A percentile compares a stretch with the other conserved stretches of the same genome.
phyloP scores from a whole-genome alignment of 2,888 invertebrate species.

The Drosophila algonquin region DNA sequence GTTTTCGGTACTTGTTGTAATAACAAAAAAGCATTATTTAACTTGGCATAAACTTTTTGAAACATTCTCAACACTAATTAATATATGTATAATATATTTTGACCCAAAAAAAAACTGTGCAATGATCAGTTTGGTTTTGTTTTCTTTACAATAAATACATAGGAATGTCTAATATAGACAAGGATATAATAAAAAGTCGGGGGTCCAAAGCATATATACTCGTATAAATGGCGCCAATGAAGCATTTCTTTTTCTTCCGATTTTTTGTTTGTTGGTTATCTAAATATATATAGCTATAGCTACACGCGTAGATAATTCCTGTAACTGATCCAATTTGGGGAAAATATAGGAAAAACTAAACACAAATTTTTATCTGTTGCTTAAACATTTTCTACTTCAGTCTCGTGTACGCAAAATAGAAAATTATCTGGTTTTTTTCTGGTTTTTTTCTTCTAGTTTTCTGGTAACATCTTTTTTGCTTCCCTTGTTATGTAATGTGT shows the following conservation, averaged over 20 bases:
- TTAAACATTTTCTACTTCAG: slow-evolving; percentile 62
- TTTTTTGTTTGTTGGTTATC: slow-evolving; percentile 18
- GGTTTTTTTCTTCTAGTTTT: slow-evolving; percentile 41
- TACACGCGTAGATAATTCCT: slow-evolving; percentile 47
- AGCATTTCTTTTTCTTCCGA: slow-evolving; percentile 43
- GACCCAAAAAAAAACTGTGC: slow-evolving; percentile 48
- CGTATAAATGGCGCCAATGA: slow-evolving; percentile 58
- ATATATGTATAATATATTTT: slow-evolving; percentile 18
- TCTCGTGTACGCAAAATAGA: slow-evolving; percentile 70
- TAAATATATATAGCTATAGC: slow-evolving; percentile 39
- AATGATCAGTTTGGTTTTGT: slow-evolving; percentile 38
- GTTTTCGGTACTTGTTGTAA: slow-evolving; percentile 25
- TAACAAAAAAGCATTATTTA: slow-evolving; percentile 40
- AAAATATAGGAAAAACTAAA: slow-evolving; percentile 34
- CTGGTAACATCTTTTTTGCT: slow-evolving; percentile 55
- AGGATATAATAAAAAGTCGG: slow-evolving; percentile 60
- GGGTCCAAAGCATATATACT: slow-evolving; percentile 63
- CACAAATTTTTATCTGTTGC: slow-evolving; percentile 35
- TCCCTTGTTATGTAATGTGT: slow-evolving; percentile 50
- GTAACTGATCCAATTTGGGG: slow-evolving; percentile 56
- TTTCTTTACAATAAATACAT: slow-evolving; percentile 54
- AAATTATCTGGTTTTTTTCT: slow-evolving; percentile 49
- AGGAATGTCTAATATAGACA: slow-evolving; percentile 78
- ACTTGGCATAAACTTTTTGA: slow-evolving; percentile 39
- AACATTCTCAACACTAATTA: slow-evolving; percentile 18